Percentiles rank a stretch among this genome's conserved stretches.
Conservation (phyloP, 1,140 invertebrate species). For the Pristionchus pacificus region DNA sequence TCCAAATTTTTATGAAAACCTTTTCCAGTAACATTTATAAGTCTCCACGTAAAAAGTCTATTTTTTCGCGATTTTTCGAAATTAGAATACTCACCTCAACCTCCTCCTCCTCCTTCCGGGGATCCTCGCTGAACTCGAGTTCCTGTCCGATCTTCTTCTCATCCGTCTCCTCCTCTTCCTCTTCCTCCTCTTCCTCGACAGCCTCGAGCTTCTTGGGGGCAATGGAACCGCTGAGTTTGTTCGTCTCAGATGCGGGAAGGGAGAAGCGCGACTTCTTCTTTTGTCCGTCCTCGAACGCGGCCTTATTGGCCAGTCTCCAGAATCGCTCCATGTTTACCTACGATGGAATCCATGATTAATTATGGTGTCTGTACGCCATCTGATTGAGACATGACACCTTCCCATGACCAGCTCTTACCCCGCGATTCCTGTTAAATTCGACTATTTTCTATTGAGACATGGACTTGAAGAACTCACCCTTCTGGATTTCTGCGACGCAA, state of each 20-base stretch:
- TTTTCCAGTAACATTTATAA: not conserved
- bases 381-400: constrained; percentile 2
- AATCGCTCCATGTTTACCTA: constrained; percentile 55
- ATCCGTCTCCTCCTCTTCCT: constrained; percentile 17
- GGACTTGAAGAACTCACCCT: too few species aligned
- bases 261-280: constrained; percentile 20
- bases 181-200: constrained; percentile 7
- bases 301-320: constrained; percentile 38
- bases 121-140: constrained; percentile 11
- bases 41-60: too few species aligned
- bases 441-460: too few species aligned
- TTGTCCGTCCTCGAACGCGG: constrained; percentile 10
- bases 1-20: not conserved
- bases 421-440: too few species aligned
- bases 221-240: not conserved
- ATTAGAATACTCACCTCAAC: not conserved
- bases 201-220: not conserved
- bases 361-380: too few species aligned
- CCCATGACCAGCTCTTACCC: too few species aligned
- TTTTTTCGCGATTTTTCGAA: not conserved
- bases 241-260: not conserved
- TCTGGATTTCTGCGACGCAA: too few species aligned
- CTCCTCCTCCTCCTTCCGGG: constrained; percentile 7
- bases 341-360: not conserved
- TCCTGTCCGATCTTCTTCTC: not conserved